Evolutionary conservation across 2,888 invertebrate species (phyloP).

Genomic region (Protodeltote pygarga): DNA sequence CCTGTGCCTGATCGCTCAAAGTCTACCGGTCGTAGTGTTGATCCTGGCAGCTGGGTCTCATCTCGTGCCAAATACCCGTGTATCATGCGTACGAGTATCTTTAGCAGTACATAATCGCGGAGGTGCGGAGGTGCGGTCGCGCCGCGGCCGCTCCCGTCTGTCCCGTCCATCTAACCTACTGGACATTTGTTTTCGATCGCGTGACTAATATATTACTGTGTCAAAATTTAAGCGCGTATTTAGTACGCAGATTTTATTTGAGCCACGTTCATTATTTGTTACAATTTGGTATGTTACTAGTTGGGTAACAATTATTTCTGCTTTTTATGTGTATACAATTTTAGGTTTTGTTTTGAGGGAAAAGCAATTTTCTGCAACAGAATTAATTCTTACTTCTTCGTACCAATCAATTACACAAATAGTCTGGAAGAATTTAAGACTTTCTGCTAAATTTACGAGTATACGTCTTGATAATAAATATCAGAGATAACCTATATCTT

Average conservation of each 20-base stretch:
- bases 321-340: no score
- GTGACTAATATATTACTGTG: slow-evolving; percentile 43
- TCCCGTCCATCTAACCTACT: slow-evolving; percentile 51
- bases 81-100: slow-evolving; percentile 50
- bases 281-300: slow-evolving; percentile 14
- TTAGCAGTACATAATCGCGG: slow-evolving; percentile 44
- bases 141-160: slow-evolving; percentile 36
- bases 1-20: slow-evolving; percentile 43
- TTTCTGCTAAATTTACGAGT: no score
- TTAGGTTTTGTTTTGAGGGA: no score
- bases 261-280: slow-evolving; percentile 19
- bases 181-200: slow-evolving; percentile 51
- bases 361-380: no score
- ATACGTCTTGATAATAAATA: no score
- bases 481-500: no score
- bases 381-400: no score
- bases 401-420: no score
- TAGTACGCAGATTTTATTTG: slow-evolving; percentile 28
- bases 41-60: slow-evolving; percentile 44
- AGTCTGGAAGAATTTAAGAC: no score
- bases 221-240: slow-evolving; percentile 33
- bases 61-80: slow-evolving; percentile 50
- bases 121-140: slow-evolving; percentile 40
- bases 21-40: slow-evolving; percentile 37
- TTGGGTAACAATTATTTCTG: no score